A percentile compares a stretch with the other conserved stretches of the same genome.
Evolutionary conservation across 2,113 vertebrate species (phyloP).

Genomic region (Sisor rabdophorus): DNA sequence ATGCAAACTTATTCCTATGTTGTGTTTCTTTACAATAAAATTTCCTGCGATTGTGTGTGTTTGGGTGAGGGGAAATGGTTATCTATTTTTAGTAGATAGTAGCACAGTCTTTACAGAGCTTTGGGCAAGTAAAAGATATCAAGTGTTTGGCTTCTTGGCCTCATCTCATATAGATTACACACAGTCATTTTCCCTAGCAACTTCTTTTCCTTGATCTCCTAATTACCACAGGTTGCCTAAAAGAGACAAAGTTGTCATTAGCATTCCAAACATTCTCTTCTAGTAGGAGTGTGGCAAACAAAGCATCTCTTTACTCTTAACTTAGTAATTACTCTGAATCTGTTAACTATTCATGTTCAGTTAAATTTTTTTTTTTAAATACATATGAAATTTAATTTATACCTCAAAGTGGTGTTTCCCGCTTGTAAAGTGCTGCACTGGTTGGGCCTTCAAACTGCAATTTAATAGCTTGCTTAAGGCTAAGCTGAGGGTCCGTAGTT

Average conservation of each 20-base stretch:
- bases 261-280: slow-evolving; percentile 45
- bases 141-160: slow-evolving; percentile 13
- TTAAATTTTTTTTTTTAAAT: too few species aligned
- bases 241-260: slow-evolving; percentile 49
- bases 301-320: not conserved
- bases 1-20: not conserved
- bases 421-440: slow-evolving; percentile 69
- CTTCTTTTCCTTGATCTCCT: slow-evolving; percentile 45
- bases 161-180: slow-evolving; percentile 42
- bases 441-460: slow-evolving; percentile 79
- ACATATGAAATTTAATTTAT: not conserved
- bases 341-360: slow-evolving; percentile 1
- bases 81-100: too few species aligned
- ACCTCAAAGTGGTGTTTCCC: slow-evolving; percentile 76
- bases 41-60: slow-evolving; percentile 43
- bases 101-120: too few species aligned
- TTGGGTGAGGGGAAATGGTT: not conserved
- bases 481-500: slow-evolving; percentile 71
- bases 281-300: not conserved
- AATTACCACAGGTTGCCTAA: slow-evolving; percentile 44
- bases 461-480: slow-evolving; percentile 78
- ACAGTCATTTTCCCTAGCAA: slow-evolving; percentile 31
- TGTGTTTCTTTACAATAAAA: slow-evolving; percentile 22
- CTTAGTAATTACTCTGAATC: not conserved
- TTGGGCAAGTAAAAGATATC: slow-evolving; percentile 32